A percentile compares a stretch with the other conserved stretches of the same genome.
These are phyloP conservation scores for Siphlonurus alternatus DNA, from an alignment of 2,888 invertebrate species.

Conservation along the genomic window DNA sequence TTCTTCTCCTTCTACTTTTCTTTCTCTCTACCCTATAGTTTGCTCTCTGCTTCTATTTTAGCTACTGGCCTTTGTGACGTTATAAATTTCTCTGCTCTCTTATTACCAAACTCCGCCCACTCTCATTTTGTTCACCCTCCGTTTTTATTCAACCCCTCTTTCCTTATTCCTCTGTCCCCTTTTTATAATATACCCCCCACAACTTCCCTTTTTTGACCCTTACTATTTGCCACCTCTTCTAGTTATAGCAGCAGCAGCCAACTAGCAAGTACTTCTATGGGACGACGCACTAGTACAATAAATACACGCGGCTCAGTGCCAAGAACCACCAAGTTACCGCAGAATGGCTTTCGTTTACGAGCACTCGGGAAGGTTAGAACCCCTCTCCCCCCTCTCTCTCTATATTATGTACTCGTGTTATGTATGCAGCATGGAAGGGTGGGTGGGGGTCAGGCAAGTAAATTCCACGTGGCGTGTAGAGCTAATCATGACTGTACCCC, in stretches of 20 bases:
- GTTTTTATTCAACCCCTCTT: neutral
- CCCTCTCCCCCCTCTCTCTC: neutral
- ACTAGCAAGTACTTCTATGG: neutral
- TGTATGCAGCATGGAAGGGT: no score
- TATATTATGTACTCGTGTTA: no score
- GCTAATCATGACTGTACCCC: no score
- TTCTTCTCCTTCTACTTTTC: slow-evolving; percentile 7
- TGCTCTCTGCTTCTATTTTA: neutral
- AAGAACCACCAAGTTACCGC: no score
- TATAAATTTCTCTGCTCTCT: slow-evolving; percentile 5
- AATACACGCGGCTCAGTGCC: neutral
- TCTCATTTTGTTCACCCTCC: neutral
- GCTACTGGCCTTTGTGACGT: neutral
- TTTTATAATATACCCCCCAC: no score
- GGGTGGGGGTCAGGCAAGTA: no score
- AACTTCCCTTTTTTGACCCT: no score
- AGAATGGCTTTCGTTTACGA: no score
- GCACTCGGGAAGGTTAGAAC: no score
- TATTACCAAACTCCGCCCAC: slow-evolving; percentile 1
- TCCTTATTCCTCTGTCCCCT: slow-evolving; percentile 1
- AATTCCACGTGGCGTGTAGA: no score
- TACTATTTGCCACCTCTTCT: no score
- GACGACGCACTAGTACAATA: neutral
- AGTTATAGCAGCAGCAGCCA: no score
- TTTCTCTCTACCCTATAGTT: slow-evolving; percentile 3